Conservation (phyloP, 2,888 invertebrate species). For the Watsonalla cultraria region DNA sequence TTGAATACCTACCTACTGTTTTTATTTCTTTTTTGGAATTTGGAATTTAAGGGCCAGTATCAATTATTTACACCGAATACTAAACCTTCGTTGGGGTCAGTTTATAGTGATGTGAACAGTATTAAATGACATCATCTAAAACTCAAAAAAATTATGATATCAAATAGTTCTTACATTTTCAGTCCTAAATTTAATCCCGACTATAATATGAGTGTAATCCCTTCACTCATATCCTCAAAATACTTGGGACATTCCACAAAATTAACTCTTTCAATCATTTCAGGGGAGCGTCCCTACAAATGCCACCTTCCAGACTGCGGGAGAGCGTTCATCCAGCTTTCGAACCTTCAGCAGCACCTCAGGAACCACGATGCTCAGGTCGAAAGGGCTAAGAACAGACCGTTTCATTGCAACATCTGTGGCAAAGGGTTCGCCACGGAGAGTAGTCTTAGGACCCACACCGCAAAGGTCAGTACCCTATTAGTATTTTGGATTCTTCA, state of each 20-base stretch:
- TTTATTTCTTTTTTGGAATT: not conserved
- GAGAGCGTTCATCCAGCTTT: constrained; percentile 96
- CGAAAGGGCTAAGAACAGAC: constrained; percentile 95
- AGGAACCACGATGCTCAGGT: constrained; percentile 97
- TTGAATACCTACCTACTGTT: constrained; percentile 13
- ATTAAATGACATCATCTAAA: too few species aligned
- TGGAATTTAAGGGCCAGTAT: not conserved
- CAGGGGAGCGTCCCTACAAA: constrained; percentile 98
- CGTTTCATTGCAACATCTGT: constrained; percentile 97
- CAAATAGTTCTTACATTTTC: too few species aligned
- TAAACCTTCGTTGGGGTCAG: too few species aligned
- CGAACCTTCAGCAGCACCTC: constrained; percentile 96
- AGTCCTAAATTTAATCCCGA: too few species aligned
- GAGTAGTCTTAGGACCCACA: constrained; percentile 95
- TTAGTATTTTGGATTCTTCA: constrained; percentile 5
- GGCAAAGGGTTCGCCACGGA: constrained; percentile 98
- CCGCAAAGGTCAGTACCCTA: constrained; percentile 92
- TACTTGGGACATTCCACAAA: not conserved
- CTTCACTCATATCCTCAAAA: too few species aligned
- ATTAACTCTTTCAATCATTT: constrained; percentile 43
- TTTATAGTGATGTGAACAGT: too few species aligned
- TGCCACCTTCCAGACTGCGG: constrained; percentile 98
- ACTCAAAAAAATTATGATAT: too few species aligned
- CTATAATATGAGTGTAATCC: too few species aligned
- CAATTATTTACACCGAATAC: too few species aligned